Conservation (phyloP, 2,797 vertebrate species). For the Okamejei kenojei region DNA sequence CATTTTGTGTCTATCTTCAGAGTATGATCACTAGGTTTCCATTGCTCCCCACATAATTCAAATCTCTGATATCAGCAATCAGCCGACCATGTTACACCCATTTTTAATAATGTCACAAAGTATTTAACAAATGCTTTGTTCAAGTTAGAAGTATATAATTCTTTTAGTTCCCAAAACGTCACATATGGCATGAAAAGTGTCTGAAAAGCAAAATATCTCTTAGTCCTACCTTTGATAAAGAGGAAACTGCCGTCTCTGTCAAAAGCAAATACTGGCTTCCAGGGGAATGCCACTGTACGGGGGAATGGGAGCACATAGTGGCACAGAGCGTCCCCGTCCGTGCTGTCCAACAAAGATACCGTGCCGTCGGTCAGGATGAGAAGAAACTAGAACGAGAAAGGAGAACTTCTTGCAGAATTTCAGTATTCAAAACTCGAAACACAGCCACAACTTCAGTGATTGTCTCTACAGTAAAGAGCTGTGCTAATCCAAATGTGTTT, state of each 20-base stretch:
- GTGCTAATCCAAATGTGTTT: no score
- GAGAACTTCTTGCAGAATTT: background rate
- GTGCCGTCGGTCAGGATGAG: conserved; percentile 50
- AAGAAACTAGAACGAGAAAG: conserved; percentile 49
- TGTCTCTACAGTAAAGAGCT: no score
- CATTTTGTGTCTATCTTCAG: no score
- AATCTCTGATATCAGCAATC: background rate
- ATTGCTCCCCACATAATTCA: background rate
- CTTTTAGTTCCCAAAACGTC: background rate
- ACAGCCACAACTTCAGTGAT: background rate
- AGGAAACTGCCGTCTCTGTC: conserved; percentile 46
- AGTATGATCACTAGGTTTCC: background rate
- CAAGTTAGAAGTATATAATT: background rate
- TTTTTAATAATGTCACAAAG: background rate
- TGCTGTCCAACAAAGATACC: conserved; percentile 52
- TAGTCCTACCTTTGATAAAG: conserved; percentile 52
- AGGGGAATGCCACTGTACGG: conserved; percentile 44
- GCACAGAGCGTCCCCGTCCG: conserved; percentile 45
- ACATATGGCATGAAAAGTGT: background rate
- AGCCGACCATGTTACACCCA: background rate
- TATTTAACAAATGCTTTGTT: background rate
- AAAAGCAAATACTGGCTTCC: conserved; percentile 56
- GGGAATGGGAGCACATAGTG: conserved; percentile 48
- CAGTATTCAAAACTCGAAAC: background rate
- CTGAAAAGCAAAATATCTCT: background rate